These are phyloP conservation scores for Aldrovandia affinis DNA, from an alignment of 2,797 vertebrate genomes.

Conservation along the genomic window DNA sequence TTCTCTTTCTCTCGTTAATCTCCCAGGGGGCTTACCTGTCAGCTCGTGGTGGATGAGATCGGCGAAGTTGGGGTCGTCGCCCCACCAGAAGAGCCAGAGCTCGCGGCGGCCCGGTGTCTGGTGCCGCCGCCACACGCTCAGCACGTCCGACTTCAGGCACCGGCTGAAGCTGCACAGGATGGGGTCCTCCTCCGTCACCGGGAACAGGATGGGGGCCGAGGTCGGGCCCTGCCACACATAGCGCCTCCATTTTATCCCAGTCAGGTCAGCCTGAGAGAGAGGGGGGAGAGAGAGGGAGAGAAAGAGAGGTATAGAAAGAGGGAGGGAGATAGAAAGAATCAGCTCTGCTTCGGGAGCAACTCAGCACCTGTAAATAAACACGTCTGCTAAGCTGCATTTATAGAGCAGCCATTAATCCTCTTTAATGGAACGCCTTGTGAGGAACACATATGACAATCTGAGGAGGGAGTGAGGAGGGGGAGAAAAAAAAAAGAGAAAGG, in stretches of 20 bases:
- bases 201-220: slow-evolving; percentile 94
- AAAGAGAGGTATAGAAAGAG: slow-evolving; percentile 28
- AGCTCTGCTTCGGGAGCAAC: not conserved
- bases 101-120: slow-evolving; percentile 92
- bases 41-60: slow-evolving; percentile 96
- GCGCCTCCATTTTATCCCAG: slow-evolving; percentile 98
- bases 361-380: slow-evolving; percentile 39
- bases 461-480: not conserved
- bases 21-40: slow-evolving; percentile 73
- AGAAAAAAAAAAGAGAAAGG: not conserved
- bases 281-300: slow-evolving; percentile 30
- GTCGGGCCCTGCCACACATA: slow-evolving; percentile 96
- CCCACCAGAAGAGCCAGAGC: slow-evolving; percentile 99
- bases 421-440: slow-evolving; percentile 44
- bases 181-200: slow-evolving; percentile 97
- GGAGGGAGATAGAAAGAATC: slow-evolving; percentile 18
- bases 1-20: not conserved
- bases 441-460: slow-evolving; percentile 12
- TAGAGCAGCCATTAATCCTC: slow-evolving; percentile 60
- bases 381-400: slow-evolving; percentile 46
- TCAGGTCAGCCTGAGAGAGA: slow-evolving; percentile 88
- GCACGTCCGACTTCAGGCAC: slow-evolving; percentile 93
- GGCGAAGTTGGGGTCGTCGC: slow-evolving; percentile 92
- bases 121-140: slow-evolving; percentile 94
- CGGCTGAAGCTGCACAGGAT: slow-evolving; percentile 98